Evolutionary conservation across 2,888 invertebrate genomes (phyloP).

Genomic region (Harpalus rubripes): DNA sequence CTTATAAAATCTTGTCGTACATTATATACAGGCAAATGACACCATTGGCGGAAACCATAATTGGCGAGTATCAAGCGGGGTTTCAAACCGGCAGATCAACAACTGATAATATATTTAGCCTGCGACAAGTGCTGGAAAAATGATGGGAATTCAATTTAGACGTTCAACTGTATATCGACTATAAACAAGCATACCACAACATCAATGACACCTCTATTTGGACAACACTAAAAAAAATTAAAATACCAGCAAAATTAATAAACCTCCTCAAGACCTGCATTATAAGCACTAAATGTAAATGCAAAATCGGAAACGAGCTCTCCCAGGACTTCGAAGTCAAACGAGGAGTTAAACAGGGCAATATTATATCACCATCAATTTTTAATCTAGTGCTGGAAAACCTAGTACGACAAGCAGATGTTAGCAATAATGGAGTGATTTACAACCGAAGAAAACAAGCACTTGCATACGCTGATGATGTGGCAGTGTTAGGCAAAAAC

Average conservation of each 20-base stretch:
- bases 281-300: constrained; percentile 8
- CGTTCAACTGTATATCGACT: not conserved
- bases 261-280: constrained; percentile 5
- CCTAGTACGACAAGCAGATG: not conserved
- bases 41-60: constrained; percentile 4
- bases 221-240: not conserved
- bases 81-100: not conserved
- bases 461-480: too few species aligned
- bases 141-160: constrained; percentile 7
- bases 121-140: constrained; percentile 6
- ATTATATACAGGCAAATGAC: not conserved
- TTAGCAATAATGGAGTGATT: not conserved
- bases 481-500: not conserved
- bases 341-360: constrained; percentile 6
- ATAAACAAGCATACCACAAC: constrained; percentile 1
- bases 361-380: constrained; percentile 6
- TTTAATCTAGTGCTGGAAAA: not conserved
- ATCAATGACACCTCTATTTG: not conserved
- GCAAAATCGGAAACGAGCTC: not conserved
- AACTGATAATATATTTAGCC: not conserved
- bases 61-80: constrained; percentile 4
- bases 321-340: not conserved
- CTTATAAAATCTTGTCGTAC: not conserved
- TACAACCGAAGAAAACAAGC: constrained; percentile 3
- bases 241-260: constrained; percentile 6